Conservation (phyloP, 2,888 invertebrate species). For the Esperia sulphurella region DNA sequence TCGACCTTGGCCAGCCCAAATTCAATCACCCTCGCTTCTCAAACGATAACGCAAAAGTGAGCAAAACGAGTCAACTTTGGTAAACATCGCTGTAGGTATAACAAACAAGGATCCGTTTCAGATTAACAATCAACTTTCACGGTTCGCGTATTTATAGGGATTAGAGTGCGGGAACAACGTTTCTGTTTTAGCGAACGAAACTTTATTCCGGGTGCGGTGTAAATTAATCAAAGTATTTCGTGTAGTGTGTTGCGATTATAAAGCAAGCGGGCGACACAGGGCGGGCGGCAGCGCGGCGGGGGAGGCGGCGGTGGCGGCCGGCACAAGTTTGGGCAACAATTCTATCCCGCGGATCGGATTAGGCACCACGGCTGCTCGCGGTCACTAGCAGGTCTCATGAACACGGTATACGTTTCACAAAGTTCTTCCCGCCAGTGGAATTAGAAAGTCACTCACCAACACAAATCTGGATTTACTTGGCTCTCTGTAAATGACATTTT, state of each 20-base stretch:
- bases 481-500: constrained; percentile 67
- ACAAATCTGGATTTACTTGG: constrained; percentile 72
- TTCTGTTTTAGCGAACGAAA: constrained; percentile 64
- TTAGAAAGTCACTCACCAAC: constrained; percentile 74
- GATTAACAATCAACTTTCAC: constrained; percentile 62
- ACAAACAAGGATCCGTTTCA: constrained; percentile 49
- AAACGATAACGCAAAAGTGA: constrained; percentile 19
- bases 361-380: constrained; percentile 59
- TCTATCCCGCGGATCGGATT: constrained; percentile 65
- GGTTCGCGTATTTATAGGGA: constrained; percentile 46
- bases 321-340: constrained; percentile 64
- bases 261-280: constrained; percentile 33
- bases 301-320: constrained; percentile 17
- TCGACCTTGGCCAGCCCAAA: constrained; percentile 29
- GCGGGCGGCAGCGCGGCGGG: constrained; percentile 18
- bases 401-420: constrained; percentile 77
- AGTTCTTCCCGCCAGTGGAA: constrained; percentile 62
- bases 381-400: constrained; percentile 65
- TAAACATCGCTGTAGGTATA: constrained; percentile 28
- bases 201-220: constrained; percentile 64
- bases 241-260: constrained; percentile 60
- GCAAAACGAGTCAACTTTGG: constrained; percentile 20
- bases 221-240: constrained; percentile 72
- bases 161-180: constrained; percentile 58
- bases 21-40: constrained; percentile 40